phyloP scores from a whole-genome alignment of 2,113 vertebrate genomes.

The Chloroceryle aenea region DNA sequence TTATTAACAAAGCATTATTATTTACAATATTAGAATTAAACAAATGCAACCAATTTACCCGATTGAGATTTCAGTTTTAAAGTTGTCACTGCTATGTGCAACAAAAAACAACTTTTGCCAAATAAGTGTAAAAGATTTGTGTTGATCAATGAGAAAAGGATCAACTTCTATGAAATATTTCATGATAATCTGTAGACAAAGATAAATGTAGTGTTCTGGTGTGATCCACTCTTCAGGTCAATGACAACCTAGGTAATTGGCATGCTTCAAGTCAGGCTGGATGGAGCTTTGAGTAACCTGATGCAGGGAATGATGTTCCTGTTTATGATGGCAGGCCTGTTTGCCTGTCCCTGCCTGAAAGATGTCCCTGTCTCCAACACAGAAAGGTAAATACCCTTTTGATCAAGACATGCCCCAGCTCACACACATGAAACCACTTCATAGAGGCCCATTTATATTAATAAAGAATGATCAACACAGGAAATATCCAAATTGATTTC shows the following conservation, averaged over 20 bases:
- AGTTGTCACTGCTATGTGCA: neutral
- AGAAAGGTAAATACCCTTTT: neutral
- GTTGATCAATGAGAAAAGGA: neutral
- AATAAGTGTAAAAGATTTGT: neutral
- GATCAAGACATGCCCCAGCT: neutral
- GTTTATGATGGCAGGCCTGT: neutral
- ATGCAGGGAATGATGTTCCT: neutral
- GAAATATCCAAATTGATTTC: neutral
- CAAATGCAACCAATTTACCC: neutral
- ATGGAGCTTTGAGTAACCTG: neutral
- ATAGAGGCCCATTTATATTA: neutral
- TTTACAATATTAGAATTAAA: neutral
- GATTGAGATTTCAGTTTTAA: neutral
- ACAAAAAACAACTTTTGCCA: neutral
- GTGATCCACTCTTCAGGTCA: neutral
- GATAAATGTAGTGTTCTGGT: neutral
- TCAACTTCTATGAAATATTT: neutral
- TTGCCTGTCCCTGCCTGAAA: neutral
- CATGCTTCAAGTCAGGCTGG: rapidly evolving
- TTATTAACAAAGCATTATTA: neutral
- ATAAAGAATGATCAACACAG: neutral
- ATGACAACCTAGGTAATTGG: neutral
- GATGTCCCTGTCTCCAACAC: neutral
- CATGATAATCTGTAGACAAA: neutral
- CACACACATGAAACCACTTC: neutral